Percentiles rank a stretch among this genome's conserved stretches.
Conservation (phyloP, 2,888 invertebrate species). For the Volucella bombylans region DNA sequence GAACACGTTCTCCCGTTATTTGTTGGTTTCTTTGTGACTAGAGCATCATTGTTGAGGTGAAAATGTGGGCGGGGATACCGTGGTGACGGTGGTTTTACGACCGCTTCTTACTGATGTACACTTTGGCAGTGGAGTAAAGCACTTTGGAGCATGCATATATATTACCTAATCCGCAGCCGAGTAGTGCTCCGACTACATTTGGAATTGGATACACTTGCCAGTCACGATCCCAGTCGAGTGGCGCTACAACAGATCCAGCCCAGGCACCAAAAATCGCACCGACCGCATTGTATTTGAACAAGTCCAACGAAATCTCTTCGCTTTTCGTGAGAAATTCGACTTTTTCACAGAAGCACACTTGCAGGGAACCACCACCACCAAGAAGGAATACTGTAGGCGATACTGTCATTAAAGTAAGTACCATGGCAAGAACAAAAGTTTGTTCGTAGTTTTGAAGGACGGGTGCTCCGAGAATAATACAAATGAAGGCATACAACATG, state of each 20-base stretch:
- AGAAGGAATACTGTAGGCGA: conserved; percentile 81
- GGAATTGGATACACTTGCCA: conserved; percentile 91
- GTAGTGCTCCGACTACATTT: conserved; percentile 85
- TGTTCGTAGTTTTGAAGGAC: conserved; percentile 81
- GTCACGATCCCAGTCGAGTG: conserved; percentile 92
- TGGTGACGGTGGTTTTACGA: conserved; percentile 53
- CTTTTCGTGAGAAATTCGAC: conserved; percentile 80
- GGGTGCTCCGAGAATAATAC: conserved; percentile 82
- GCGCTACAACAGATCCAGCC: conserved; percentile 90
- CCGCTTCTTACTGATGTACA: conserved; percentile 80
- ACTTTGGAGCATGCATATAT: conserved; percentile 81
- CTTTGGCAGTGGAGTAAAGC: conserved; percentile 79
- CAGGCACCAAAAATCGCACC: conserved; percentile 87
- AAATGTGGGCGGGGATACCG: conserved; percentile 37
- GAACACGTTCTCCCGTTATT: conserved; percentile 58
- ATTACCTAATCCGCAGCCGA: conserved; percentile 84
- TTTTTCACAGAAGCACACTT: conserved; percentile 81
- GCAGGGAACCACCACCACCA: conserved; percentile 81
- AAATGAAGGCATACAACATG: conserved; percentile 80
- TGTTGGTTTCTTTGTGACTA: conserved; percentile 60
- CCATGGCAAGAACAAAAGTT: conserved; percentile 80
- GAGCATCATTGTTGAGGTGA: conserved; percentile 46
- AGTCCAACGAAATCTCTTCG: conserved; percentile 80
- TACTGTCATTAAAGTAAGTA: conserved; percentile 81
- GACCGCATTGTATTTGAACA: conserved; percentile 81